These are phyloP conservation scores for Sciurus carolinensis DNA, from an alignment of 2,797 vertebrate species.

Conservation along the genomic window DNA sequence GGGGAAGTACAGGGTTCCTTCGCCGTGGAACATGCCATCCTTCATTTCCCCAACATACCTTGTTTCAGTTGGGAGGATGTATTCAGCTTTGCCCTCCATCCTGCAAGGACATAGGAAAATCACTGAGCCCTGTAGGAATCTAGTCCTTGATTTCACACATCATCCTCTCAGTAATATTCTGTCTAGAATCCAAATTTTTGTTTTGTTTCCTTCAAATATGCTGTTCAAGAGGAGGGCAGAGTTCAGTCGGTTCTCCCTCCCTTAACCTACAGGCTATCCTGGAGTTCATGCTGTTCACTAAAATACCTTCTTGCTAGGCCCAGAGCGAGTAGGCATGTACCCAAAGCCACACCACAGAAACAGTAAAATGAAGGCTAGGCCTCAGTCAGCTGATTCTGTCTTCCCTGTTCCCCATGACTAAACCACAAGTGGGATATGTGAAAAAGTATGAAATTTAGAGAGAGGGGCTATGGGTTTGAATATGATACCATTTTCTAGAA, in stretches of 20 bases:
- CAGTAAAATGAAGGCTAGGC: neutral
- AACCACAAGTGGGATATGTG: neutral
- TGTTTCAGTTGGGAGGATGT: conserved; percentile 92
- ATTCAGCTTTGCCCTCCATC: conserved; percentile 94
- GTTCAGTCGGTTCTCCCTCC: neutral
- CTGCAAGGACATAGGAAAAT: conserved; percentile 85
- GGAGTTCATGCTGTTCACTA: neutral
- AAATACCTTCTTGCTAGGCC: neutral
- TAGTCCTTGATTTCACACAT: neutral
- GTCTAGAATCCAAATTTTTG: neutral
- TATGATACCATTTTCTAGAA: neutral
- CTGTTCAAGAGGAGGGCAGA: neutral
- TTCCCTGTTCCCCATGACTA: neutral
- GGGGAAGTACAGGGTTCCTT: conserved; percentile 93
- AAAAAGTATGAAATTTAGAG: neutral
- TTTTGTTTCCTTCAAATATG: neutral
- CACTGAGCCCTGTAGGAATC: neutral
- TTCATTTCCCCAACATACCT: conserved; percentile 93
- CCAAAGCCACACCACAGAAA: neutral
- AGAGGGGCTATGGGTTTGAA: neutral
- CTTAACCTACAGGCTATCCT: neutral
- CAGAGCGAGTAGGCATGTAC: neutral
- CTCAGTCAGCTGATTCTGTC: neutral
- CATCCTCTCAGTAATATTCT: neutral
- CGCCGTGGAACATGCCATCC: conserved; percentile 97